These are phyloP conservation scores for Synergus laeviventris DNA, from an alignment of 2,888 invertebrate genomes.

Conservation along the genomic window DNA sequence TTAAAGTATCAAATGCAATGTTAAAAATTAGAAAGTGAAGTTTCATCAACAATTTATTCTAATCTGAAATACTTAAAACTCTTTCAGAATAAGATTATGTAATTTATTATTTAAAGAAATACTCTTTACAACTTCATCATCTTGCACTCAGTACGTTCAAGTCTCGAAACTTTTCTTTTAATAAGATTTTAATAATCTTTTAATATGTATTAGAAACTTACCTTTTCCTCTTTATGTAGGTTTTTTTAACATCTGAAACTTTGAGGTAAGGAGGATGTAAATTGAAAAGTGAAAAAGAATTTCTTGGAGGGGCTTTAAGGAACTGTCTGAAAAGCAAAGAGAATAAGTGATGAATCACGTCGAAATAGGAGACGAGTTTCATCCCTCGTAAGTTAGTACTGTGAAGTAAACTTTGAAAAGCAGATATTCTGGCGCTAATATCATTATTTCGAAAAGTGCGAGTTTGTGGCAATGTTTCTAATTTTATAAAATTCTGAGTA, in stretches of 20 bases:
- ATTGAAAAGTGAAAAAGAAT: slow-evolving; percentile 17
- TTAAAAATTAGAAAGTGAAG: no score
- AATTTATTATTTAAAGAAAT: no score
- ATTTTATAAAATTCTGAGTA: not conserved
- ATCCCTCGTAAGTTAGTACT: slow-evolving; percentile 27
- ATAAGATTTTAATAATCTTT: not conserved
- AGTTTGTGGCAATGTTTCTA: not conserved
- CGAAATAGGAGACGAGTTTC: slow-evolving; percentile 3
- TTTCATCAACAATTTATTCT: no score
- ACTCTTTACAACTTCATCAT: not conserved
- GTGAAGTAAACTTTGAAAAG: not conserved
- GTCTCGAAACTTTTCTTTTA: not conserved
- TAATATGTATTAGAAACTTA: not conserved
- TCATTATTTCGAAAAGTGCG: not conserved
- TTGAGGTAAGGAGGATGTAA: not conserved
- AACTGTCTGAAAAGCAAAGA: slow-evolving; percentile 28
- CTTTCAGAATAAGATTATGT: no score
- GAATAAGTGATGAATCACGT: slow-evolving; percentile 47
- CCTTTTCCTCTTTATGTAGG: no score
- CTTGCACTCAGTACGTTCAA: not conserved
- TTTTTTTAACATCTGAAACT: not conserved
- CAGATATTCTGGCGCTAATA: not conserved
- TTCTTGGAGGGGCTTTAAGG: slow-evolving; percentile 28
- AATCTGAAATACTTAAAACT: no score
- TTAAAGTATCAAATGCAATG: not conserved